These are phyloP conservation scores for Sebastes kiyomatsui DNA, from an alignment of 2,797 vertebrate species.

Conservation along the genomic window DNA sequence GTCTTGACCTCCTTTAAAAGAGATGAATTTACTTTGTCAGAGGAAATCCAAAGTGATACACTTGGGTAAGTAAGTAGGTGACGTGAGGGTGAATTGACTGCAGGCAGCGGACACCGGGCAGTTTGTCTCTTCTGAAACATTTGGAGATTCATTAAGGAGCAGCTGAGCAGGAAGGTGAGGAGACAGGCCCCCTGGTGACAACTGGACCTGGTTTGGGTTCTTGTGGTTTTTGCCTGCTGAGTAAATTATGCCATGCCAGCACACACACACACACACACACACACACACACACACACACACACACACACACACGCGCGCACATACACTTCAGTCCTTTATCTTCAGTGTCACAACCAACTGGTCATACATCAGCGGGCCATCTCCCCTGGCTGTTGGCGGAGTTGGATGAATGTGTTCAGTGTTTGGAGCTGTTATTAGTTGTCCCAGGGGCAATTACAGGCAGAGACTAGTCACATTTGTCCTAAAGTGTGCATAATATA, in stretches of 20 bases:
- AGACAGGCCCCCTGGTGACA: conserved; percentile 38
- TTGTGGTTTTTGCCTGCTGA: conserved; percentile 8
- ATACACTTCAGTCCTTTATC: conserved; percentile 24
- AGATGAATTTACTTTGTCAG: conserved; percentile 73
- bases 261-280: not conserved
- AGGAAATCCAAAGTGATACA: conserved; percentile 51
- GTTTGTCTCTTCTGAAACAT: conserved; percentile 59
- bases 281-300: not conserved
- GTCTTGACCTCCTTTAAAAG: conserved; percentile 37
- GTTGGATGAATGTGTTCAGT: conserved; percentile 52
- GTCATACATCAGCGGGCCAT: conserved; percentile 35
- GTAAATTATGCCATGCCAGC: not conserved
- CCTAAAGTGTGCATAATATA: conserved; percentile 49
- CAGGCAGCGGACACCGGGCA: conserved; percentile 36
- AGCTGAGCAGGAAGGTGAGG: conserved; percentile 37
- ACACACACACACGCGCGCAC: conserved; percentile 6
- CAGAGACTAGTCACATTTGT: conserved; percentile 24
- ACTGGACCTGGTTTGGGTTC: conserved; percentile 1
- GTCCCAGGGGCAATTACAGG: conserved; percentile 38
- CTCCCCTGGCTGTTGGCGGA: not conserved
- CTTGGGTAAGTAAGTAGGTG: conserved; percentile 62
- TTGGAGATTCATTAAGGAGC: conserved; percentile 56
- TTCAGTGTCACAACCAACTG: conserved; percentile 21
- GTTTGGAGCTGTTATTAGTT: conserved; percentile 26
- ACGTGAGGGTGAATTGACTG: conserved; percentile 46